Conservation (phyloP, 1,140 invertebrate species). For the Monochamus saltuarius region DNA sequence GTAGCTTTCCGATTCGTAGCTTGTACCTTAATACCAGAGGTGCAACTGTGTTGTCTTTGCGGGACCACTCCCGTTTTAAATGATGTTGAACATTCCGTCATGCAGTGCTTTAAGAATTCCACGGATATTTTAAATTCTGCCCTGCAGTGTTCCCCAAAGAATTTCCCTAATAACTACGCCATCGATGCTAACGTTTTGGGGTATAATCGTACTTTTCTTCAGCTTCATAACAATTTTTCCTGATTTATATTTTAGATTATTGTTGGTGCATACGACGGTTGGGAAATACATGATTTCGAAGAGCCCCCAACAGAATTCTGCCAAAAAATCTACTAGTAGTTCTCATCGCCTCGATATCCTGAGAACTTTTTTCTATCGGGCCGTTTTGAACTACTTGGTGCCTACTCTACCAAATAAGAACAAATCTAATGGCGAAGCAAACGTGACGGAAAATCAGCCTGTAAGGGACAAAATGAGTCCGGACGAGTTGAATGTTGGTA, state of each 20-base stretch:
- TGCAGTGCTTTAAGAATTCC: constrained; percentile 71
- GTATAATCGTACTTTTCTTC: constrained; percentile 51
- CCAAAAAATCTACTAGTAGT: constrained; percentile 55
- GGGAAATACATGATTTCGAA: constrained; percentile 69
- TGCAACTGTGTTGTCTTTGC: constrained; percentile 76
- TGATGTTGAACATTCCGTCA: constrained; percentile 70
- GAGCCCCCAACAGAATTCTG: constrained; percentile 58
- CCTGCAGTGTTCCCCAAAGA: constrained; percentile 63
- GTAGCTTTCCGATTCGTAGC: constrained; percentile 78
- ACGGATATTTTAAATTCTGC: constrained; percentile 66
- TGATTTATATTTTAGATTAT: not conserved
- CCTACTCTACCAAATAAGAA: constrained; percentile 31
- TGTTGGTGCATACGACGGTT: constrained; percentile 63
- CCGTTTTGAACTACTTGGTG: constrained; percentile 53
- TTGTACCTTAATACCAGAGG: constrained; percentile 69
- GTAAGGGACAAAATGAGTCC: constrained; percentile 23
- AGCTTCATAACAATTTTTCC: not conserved
- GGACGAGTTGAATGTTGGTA: constrained; percentile 44
- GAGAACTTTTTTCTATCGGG: constrained; percentile 70
- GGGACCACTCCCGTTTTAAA: constrained; percentile 72
- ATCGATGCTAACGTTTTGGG: constrained; percentile 67
- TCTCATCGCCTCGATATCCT: constrained; percentile 68
- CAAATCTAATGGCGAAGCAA: constrained; percentile 27
- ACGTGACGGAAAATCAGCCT: constrained; percentile 17
- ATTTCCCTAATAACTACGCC: constrained; percentile 61